Base-by-base conservation (phyloP, 1,140 invertebrate species). In the Cotesia vestalis region DNA sequence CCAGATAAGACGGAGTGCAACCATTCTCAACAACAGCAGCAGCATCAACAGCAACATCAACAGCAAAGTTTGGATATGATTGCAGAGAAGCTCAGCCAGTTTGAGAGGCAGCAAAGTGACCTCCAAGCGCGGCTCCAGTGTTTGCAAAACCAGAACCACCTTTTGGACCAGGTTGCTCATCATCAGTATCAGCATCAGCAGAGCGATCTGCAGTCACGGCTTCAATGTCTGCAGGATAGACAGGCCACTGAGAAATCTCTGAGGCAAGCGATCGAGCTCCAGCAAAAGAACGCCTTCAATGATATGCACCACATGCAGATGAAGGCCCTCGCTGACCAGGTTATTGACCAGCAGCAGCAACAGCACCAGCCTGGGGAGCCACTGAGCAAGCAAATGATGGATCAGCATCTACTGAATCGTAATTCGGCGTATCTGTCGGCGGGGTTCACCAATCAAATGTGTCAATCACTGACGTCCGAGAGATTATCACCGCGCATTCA, bases 61-160 rank as follows among this genome's bases (percentile, higher is more conserved):
- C 84, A 85, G 61, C 86, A 85, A 34, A 85, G 80, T 64, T 73
- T 87, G 0, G 83, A 87, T 53, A 80, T 85, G 38, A 80, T 87
- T 6, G 84, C 85, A 0, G 84, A 87, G 27, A 87, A 87, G 51
- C 62, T 87, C 0, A 86, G 75, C 12, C 84, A 87, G 64, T 87
- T 86, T 52, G 85, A 87, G 11, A 78, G 83, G 4, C 85, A 87
- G 34, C 86, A 87, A 34, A 81, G 79, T 36, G 84, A 87, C 52
- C 77, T 87, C 0, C 86, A 87, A 36, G 84, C 84, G 0, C 85
- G 84, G 61, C 59, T 87, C 2, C 84, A 86, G 35, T 85, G 82
- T 62, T 76, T 87, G 5, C 86, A 87, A 40, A 86, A 81, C 76
- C 86, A 87, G 27, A 87, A 86, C 76, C 83, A 86, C 38, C 84